Evolutionary conservation across 2,888 invertebrate genomes (phyloP), one percentile per base, ranked within the genome.

Genomic region (Patella pellucida): DNA sequence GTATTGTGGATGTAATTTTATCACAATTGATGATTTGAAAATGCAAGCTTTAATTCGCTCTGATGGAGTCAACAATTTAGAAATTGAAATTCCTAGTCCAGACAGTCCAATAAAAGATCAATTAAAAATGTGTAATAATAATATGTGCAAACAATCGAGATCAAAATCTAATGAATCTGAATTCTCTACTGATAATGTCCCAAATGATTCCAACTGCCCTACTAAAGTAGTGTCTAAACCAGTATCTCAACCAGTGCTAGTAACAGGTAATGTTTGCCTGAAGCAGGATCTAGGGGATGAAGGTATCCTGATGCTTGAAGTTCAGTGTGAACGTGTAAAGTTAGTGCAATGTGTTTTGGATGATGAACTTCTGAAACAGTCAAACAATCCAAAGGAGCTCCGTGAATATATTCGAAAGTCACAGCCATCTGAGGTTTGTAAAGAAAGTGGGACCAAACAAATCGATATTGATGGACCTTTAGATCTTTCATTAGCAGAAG

Each of bases 11-110:
- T 83, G 85, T 82, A 85, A 86, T 72, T 81, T 84, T 23, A 86
- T 85, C 41, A 82, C 83, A 73, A 84, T 87, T 71, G 87, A 87
- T 74, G 85, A 87, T 77, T 83, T 84, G 41, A 83, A 83, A 71
- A 80, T 87, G 82, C 85, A 85, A 76, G 86, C 85, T 69, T 79
- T 81, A 51, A 85, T 87, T 50, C 76, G 86, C 73, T 85, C 86
- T 14, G 85, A 85, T 78, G 87, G 85, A 31, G 83, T 83, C 74
- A 86, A 86, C 76, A 86, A 83, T 72, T 78, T 86, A 50, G 85
- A 85, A 72, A 86, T 86, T 71, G 86, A 85, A 74, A 82, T 85
- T 74, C 84, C 85, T 50, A 73, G 70, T 70, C 70, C 76, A 41
- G 41, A 41, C 41, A 41, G 41, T 41, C 41, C 41, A 9, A 9